These are phyloP conservation scores for Himalopsyche japonica DNA, from an alignment of 2,888 invertebrate species.

Conservation along the genomic window DNA sequence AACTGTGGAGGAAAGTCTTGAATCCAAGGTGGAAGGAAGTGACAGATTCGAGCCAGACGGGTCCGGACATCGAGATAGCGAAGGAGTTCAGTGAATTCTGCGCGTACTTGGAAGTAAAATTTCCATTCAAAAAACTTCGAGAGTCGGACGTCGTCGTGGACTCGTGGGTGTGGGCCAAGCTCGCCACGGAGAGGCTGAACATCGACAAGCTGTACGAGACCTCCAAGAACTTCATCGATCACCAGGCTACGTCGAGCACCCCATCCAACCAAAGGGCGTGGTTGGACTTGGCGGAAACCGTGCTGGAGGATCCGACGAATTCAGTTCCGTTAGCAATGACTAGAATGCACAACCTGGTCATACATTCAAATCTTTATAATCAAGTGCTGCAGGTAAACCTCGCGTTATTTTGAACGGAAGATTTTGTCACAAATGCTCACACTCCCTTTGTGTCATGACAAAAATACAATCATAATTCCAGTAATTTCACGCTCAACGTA, in stretches of 20 bases:
- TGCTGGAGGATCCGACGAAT: conserved; percentile 65
- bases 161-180: conserved; percentile 66
- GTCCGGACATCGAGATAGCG: conserved; percentile 62
- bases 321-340: conserved; percentile 62
- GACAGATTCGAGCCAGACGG: conserved; percentile 47
- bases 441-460: neutral
- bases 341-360: conserved; percentile 49
- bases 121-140: conserved; percentile 46
- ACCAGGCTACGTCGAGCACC: conserved; percentile 52
- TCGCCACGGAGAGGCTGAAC: conserved; percentile 63
- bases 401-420: too few species aligned
- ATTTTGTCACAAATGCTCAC: too few species aligned
- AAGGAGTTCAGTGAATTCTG: conserved; percentile 62
- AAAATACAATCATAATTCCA: neutral
- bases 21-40: conserved; percentile 45
- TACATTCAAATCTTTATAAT: neutral
- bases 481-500: neutral
- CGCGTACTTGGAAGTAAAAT: conserved; percentile 52
- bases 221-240: conserved; percentile 64
- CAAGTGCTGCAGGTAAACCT: neutral
- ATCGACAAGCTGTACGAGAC: conserved; percentile 70
- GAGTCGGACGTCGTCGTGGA: conserved; percentile 41
- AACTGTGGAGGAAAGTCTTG: conserved; percentile 56
- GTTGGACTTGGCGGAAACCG: conserved; percentile 67
- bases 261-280: conserved; percentile 54